Conservation (phyloP, 2,888 invertebrate species). For the Polymixis lichenea region DNA sequence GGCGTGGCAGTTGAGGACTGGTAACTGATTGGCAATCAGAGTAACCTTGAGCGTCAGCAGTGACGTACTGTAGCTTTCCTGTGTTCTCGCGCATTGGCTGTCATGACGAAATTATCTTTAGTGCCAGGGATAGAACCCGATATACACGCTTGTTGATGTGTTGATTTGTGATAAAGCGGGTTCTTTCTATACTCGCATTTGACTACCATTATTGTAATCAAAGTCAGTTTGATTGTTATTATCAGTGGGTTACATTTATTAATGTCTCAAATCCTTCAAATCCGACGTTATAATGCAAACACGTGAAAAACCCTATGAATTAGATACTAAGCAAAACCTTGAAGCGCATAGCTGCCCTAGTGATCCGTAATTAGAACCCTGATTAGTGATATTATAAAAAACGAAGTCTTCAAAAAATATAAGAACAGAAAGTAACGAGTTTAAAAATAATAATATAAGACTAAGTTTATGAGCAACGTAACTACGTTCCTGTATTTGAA, state of each 20-base stretch:
- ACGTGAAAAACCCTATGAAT: conserved; percentile 2
- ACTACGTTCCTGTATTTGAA: neutral
- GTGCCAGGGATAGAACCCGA: neutral
- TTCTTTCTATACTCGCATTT: neutral
- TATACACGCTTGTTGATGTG: neutral
- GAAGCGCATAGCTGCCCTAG: neutral
- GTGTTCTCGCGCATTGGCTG: neutral
- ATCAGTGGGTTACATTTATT: neutral
- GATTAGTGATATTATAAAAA: neutral
- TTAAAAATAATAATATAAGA: neutral
- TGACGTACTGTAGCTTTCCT: neutral
- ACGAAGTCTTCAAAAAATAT: neutral
- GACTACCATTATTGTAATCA: neutral
- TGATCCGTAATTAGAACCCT: no score
- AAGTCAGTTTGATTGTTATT: neutral
- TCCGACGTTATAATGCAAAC: neutral
- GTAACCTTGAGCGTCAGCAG: neutral
- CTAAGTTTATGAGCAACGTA: neutral
- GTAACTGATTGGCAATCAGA: conserved; percentile 9
- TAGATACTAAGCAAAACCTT: conserved; percentile 3
- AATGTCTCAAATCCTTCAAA: neutral
- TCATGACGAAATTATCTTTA: conserved; percentile 6
- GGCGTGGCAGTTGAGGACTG: neutral
- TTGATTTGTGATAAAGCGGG: neutral
- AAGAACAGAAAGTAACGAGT: neutral